These are phyloP conservation scores for Patiria pectinifera DNA, from an alignment of 53 echinoderm and acorn worm genomes.

Conservation along the genomic window DNA sequence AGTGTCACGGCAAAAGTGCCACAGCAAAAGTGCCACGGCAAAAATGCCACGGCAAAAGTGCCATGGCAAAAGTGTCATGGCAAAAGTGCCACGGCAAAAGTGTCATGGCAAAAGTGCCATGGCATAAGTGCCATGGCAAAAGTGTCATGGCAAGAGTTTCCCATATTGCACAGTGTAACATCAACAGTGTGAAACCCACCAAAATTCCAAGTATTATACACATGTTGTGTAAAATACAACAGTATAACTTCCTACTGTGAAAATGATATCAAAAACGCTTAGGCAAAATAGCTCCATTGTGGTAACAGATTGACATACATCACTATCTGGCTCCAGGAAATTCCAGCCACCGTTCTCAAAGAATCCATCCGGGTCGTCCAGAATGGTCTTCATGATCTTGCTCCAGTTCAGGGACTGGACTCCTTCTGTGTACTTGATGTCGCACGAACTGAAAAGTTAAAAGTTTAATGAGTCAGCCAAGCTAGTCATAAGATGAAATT, in stretches of 20 bases:
- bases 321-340: conserved; percentile 96
- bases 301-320: conserved; percentile 53
- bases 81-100: too few relatives aligned
- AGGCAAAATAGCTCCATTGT: not conserved
- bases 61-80: too few relatives aligned
- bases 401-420: conserved; percentile 98
- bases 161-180: too few relatives aligned
- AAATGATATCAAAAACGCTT: not conserved
- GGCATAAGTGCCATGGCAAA: too few relatives aligned
- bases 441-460: conserved; percentile 79
- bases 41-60: too few relatives aligned
- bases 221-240: not conserved
- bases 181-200: too few relatives aligned
- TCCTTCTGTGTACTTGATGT: conserved; percentile 99
- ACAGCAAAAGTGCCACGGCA: too few relatives aligned
- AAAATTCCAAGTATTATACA: too few relatives aligned
- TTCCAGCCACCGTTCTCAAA: conserved; percentile 98
- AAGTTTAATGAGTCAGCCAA: not conserved
- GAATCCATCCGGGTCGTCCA: conserved; percentile 94
- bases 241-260: not conserved
- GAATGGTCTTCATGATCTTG: conserved; percentile 98
- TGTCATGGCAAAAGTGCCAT: too few relatives aligned
- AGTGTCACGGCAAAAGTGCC: too few relatives aligned
- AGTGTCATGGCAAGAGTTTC: too few relatives aligned
- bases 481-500: too few relatives aligned